Evolutionary conservation across 2,113 vertebrate genomes (phyloP), one percentile per base, ranked within the genome.

Genomic region (Petromus typicus): DNA sequence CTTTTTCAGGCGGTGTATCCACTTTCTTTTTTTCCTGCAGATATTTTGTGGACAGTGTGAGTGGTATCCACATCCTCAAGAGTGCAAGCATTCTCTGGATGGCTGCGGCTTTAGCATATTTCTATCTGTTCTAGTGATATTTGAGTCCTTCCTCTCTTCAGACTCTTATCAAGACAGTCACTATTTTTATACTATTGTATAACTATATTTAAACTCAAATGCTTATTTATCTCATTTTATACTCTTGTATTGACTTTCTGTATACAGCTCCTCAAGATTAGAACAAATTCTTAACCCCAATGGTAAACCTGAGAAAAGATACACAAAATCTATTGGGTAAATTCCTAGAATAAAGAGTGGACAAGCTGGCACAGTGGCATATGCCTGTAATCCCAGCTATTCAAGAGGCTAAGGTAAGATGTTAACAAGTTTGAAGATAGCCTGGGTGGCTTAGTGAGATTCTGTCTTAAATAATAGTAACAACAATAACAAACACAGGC

Each of bases 171-270:
- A 81, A 86, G 45, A 94, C 0, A 93, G 84, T 73, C 67, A 32
- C 67, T 82, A 86, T 89, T 89, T 94, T 96, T 89, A 92, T n/a
- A 86, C 66, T 76, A 59, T 8, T 78, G 66, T 82, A 32, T 94
- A 90, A 75, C 37, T 78, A 40, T 37, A 75, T 94, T 96, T 90
- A 76, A 94, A 91, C 7, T 56, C 45, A 89, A 73, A 86, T 86
- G 61, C 56, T 86, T 87, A 64, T 89, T 89, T 95, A 91, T 90
- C 63, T 92, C 73, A 86, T 80, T 61, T 86, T 57, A 9, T 34
- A 82, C 43, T 59, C 87, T 73, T 86, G n/a, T 66, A 61, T 78
- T 89, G 76, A 45, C 30, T 86, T 89, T 89, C 37, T 94, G 17
- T 66, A 93, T 30, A 89, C 71, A 56, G 18, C 61, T 90, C 88